Evolutionary conservation across 2,797 vertebrate species (phyloP).

Genomic region (Eulemur coronatus): DNA sequence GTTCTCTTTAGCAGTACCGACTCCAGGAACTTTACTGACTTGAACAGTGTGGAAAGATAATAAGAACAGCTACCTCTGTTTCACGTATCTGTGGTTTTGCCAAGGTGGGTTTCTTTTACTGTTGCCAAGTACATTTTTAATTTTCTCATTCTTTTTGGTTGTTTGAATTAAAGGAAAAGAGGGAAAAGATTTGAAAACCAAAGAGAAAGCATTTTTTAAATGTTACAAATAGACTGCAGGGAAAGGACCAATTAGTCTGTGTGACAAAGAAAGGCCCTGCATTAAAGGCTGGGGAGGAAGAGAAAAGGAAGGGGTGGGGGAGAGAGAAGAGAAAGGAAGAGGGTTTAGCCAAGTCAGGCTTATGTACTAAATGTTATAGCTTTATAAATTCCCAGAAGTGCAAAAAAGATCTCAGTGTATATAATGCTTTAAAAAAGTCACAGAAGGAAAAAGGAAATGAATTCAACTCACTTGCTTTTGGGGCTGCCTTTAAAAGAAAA

Average conservation of each 20-base stretch:
- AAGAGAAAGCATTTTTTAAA: not conserved
- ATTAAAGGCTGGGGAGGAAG: not conserved
- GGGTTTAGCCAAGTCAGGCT: constrained; percentile 16
- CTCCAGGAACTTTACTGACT: not conserved
- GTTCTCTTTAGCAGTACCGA: not conserved
- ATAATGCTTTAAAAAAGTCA: constrained; percentile 78
- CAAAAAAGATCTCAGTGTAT: constrained; percentile 66
- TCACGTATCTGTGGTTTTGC: not conserved
- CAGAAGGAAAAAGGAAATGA: constrained; percentile 76
- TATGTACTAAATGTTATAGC: constrained; percentile 51
- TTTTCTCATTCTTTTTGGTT: not conserved
- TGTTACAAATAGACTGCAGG: not conserved
- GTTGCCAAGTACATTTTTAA: not conserved
- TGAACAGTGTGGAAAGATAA: not conserved
- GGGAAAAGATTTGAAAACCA: not conserved
- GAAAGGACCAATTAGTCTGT: not conserved
- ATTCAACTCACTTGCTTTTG: constrained; percentile 75
- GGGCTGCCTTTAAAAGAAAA: constrained; percentile 43
- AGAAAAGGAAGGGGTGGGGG: not conserved
- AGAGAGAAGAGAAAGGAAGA: not conserved
- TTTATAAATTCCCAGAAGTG: constrained; percentile 69
- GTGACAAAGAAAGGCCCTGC: not conserved
- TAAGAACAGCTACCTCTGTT: no score
- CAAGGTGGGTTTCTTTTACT: not conserved
- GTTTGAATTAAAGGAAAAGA: constrained; percentile 31